phyloP scores from a whole-genome alignment of 92 coral and sea anemone species.

The Porites divaricata region DNA sequence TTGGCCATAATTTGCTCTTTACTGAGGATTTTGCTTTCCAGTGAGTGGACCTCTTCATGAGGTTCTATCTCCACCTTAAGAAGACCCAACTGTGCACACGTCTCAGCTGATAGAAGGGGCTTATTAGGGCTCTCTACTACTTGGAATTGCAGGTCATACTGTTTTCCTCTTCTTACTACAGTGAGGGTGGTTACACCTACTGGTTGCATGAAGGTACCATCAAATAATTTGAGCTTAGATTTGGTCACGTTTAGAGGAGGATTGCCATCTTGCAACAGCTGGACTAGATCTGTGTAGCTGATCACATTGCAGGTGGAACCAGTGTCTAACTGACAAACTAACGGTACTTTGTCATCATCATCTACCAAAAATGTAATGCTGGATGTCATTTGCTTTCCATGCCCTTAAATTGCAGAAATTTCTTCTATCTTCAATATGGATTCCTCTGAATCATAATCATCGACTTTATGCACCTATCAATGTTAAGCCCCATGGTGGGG shows the following conservation, averaged over 20 bases:
- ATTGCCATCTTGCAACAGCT: too few species aligned
- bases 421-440: slow-evolving; percentile 4
- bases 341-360: background rate
- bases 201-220: too few species aligned
- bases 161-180: slow-evolving; percentile 25
- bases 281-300: too few species aligned
- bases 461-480: too few species aligned
- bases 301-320: too few species aligned
- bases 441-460: too few species aligned
- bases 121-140: slow-evolving; percentile 30
- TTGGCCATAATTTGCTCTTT: slow-evolving; percentile 35
- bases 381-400: background rate
- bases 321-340: slow-evolving; percentile 27
- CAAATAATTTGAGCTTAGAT: too few species aligned
- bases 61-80: slow-evolving; percentile 2
- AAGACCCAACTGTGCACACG: slow-evolving; percentile 47
- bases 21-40: slow-evolving; percentile 16
- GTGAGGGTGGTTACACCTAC: too few species aligned
- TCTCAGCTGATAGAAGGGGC: slow-evolving; percentile 57
- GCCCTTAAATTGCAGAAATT: background rate
- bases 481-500: too few species aligned
- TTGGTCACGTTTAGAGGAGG: too few species aligned
- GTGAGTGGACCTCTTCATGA: slow-evolving; percentile 4
- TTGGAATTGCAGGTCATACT: slow-evolving; percentile 1
- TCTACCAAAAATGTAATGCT: background rate